A percentile compares a stretch with the other conserved stretches of the same genome.
Evolutionary conservation across 2,888 invertebrate species (phyloP).

Genomic region (Theretra japonica): DNA sequence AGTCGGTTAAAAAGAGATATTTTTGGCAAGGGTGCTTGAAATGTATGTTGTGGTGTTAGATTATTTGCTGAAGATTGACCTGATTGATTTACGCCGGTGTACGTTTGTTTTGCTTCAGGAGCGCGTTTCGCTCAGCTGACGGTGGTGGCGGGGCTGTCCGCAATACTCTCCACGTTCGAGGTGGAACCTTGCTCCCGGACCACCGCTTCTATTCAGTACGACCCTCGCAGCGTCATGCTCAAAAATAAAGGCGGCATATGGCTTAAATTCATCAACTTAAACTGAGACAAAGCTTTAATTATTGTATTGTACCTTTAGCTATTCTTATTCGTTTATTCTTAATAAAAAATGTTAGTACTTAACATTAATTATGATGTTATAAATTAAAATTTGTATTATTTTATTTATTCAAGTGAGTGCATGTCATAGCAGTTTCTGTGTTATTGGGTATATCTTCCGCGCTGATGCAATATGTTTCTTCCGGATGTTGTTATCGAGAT

Average conservation of each 20-base stretch:
- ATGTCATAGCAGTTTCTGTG: not conserved
- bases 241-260: slow-evolving; percentile 80
- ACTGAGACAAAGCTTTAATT: slow-evolving; percentile 6
- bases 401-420: slow-evolving; percentile 12
- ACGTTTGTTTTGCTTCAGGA: slow-evolving; percentile 57
- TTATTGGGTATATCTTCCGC: slow-evolving; percentile 1
- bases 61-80: not conserved
- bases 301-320: not conserved
- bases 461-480: slow-evolving; percentile 3
- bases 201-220: slow-evolving; percentile 69
- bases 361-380: not conserved
- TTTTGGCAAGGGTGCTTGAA: not conserved
- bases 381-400: not conserved
- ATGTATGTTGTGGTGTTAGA: not conserved
- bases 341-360: slow-evolving; percentile 5
- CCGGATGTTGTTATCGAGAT: slow-evolving; percentile 23
- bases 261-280: slow-evolving; percentile 56
- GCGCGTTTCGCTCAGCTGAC: slow-evolving; percentile 75
- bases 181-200: slow-evolving; percentile 74
- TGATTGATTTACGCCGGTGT: too few species aligned
- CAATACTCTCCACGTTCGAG: slow-evolving; percentile 60
- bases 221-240: slow-evolving; percentile 76
- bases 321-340: not conserved
- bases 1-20: not conserved
- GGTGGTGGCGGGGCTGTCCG: slow-evolving; percentile 67